Percentiles rank a stretch among this genome's conserved stretches.
Conservation (phyloP, 2,888 invertebrate genomes). For the Agrotis ipsilon region DNA sequence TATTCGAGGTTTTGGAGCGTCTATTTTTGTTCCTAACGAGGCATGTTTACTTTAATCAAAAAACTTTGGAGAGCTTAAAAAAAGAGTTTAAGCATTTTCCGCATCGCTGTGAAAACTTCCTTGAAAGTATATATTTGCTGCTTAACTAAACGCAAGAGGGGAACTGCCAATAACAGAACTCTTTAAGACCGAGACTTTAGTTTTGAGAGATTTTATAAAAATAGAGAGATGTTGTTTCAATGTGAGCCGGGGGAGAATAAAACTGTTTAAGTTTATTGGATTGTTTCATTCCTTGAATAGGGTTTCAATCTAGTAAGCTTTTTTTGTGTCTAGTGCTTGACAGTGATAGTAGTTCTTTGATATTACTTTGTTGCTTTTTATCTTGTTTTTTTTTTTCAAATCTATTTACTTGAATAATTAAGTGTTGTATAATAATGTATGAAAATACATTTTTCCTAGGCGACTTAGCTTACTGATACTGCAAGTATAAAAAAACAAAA, state of each 20-base stretch:
- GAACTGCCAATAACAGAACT: conserved; percentile 73
- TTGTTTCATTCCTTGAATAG: conserved; percentile 27
- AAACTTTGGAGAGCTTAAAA: conserved; percentile 54
- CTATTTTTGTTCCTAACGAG: conserved; percentile 52
- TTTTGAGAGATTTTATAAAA: conserved; percentile 67
- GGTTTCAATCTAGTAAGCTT: not conserved
- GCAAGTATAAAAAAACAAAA: too few species aligned
- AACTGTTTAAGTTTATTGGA: conserved; percentile 16
- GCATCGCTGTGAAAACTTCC: conserved; percentile 57
- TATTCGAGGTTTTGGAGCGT: conserved; percentile 9
- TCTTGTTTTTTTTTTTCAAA: not conserved
- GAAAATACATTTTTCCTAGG: too few species aligned
- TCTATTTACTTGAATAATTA: too few species aligned
- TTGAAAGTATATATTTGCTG: conserved; percentile 59
- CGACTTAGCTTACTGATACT: too few species aligned
- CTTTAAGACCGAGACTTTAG: conserved; percentile 63
- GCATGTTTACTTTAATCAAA: conserved; percentile 60
- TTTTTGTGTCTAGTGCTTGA: not conserved
- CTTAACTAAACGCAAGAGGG: conserved; percentile 59
- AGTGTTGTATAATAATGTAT: too few species aligned
- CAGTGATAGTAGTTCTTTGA: not conserved
- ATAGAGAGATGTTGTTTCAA: conserved; percentile 47
- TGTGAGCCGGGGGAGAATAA: conserved; percentile 36
- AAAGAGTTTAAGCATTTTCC: conserved; percentile 59
- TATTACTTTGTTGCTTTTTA: not conserved